Evolutionary conservation across 2,797 vertebrate genomes (phyloP), one percentile per base, ranked within the genome.

Genomic region (Miichthys miiuy): DNA sequence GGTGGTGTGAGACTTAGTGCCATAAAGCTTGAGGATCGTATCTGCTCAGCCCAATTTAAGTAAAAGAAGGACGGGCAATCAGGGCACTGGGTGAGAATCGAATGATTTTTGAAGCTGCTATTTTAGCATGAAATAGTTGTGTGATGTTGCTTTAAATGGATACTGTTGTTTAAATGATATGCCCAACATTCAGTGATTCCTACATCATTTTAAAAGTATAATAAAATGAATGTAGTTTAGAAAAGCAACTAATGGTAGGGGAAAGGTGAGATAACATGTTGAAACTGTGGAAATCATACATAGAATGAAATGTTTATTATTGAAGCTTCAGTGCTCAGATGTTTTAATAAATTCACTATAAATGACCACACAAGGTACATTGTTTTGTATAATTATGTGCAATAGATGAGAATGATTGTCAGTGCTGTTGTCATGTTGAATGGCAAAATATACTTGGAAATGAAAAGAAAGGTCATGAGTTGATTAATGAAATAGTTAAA

Each of bases 161-260:
- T 30, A 17, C 12, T 25, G 17, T 52, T 27, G 17, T 47, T 63
- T 6, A 16, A 17, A 42, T n/a, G 13, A 38, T 16, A 46, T 42
- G 25, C 42, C 48, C 27, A 76, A 3, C 25, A 58, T 64, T 54
- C 12, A 54, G 34, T 34, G 42, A 48, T 61, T 38, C 34, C 34
- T 9, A 38, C 34, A 38, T 9, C 34, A 38, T 38, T 38, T 38
- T 38, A 9, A 38, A 4, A 57, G 51, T 57, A 1, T 52, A 27
- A 57, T 30, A 38, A 57, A 42, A 41, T 68, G 44, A 85, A 74
- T 66, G 67, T 80, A 86, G 23, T 25, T n/a, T 66, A 52, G 52
- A 42, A 81, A 81, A 67, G n/a, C 23, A 69, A 41, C 17, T 42
- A 60, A 48, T 30, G 38, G 5, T 41, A 44, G 70, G n/a, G 66